Evolutionary conservation across 2,888 invertebrate species (phyloP), one percentile per base, ranked within the genome.

Genomic region (Dione juno): DNA sequence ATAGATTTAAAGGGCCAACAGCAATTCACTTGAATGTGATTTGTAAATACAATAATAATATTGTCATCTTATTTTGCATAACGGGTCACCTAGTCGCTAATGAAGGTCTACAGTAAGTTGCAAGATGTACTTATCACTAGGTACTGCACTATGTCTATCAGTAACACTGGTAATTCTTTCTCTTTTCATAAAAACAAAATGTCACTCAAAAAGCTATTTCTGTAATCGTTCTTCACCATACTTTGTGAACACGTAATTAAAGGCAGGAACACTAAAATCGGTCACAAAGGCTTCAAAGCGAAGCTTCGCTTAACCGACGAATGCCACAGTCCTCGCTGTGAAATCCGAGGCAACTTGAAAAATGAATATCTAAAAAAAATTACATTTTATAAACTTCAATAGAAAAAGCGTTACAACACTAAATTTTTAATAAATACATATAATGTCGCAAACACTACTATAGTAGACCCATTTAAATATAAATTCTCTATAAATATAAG

Each of bases 171-270:
- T 7, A 28, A 35, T 45, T 61, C 21, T 45, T 35, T 11, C 45
- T 16, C 45, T 35, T 61, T 61, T 7, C 45, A 61, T 2, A 14
- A 11, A 45, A 45, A 61, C 28, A 28, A 61, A 61, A 45, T 61
- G 43, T 43, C 45, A 61, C 35, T 61, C 45, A 61, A 35, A 45
- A 61, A 64, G 50, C 48, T 40, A 64, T 52, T 50, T 50, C 37
- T 52, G 19, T 64, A 64, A 16, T 64, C 52, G 64, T 52, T 50
- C 37, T 64, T 50, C 52, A 21, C 50, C 64, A 52, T 64, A 64
- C 64, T 64, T 50, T 64, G 28, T 40, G 64, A 81, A 82, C 82
- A 81, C 86, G 84, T 86, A 86, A 86, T 86, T 88, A 86, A 84
- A 87, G 82, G 83, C 83, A 83, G 82, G 85, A 86, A 84, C 82